Base-by-base conservation (phyloP, 1,140 invertebrate species). In the honey bee (Apis mellifera) region DNA sequence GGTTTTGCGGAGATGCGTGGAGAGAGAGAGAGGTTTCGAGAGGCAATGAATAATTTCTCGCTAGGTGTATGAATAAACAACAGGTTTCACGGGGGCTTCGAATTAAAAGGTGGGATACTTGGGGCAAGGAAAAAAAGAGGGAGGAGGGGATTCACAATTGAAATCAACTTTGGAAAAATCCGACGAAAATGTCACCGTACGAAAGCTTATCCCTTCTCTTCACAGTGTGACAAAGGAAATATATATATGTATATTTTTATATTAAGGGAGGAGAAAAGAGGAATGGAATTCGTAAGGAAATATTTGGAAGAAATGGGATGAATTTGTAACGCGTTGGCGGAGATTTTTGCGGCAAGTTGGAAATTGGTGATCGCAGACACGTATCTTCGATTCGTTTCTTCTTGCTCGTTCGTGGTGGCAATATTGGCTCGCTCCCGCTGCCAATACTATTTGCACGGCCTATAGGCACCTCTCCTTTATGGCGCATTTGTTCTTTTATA, bases 361-460 rank as follows among this genome's bases (percentile, higher is more conserved):
- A 21, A 78, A 82, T 78, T 82, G 68, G 19, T 59, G 54, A 55
- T 2, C 52, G 54, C 55, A 52, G 72, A 55, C 55, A 77, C 75
- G 76, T 69, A 79, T 79, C 78, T 79, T 79, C 76, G 66, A 73
- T 59, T 50, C 76, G 50, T 11, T 65, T 21, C 59, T 7, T 42
- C 48, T 65, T 21, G 42, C 32, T 32, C 48, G 21, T 59, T 19
- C 75, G 66, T 48, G 68, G 52, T 70, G 60, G 62, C 82, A 68
- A 73, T 79, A 83, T 71, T 72, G 77, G 69, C 69, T 72, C 48
- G 74, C 77, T 32, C 48, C n/a, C 66, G 54, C 68, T 83, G 82
- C 76, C 82, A 71, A 83, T 83, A 80, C 82, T 83, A 83, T 83
- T 83, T 83, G 82, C 82, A 80, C 77, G 82, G 62, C 62, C 80